These are phyloP conservation scores for Tokudaia muenninki DNA, from an alignment of 2,797 vertebrate genomes.

Conservation along the genomic window DNA sequence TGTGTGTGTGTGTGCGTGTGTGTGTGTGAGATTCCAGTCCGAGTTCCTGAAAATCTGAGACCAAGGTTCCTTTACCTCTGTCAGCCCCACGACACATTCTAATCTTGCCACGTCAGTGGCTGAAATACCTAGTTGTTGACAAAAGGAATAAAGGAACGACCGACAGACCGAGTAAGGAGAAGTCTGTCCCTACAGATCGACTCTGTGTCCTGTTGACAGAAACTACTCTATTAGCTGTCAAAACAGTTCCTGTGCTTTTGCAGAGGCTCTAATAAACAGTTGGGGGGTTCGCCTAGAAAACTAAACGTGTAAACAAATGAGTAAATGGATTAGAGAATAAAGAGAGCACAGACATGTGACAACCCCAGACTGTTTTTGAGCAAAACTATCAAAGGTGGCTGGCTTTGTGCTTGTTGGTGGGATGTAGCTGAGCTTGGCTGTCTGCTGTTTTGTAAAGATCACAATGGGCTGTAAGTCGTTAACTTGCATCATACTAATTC, in stretches of 20 bases:
- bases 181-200: neutral
- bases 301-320: constrained; percentile 2
- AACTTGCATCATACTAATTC: neutral
- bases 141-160: neutral
- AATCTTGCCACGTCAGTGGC: neutral
- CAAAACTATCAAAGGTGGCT: neutral
- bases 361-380: neutral
- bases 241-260: neutral
- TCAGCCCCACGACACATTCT: neutral
- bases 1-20: neutral
- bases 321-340: neutral
- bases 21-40: constrained; percentile 3
- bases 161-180: neutral
- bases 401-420: neutral
- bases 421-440: constrained; percentile 1
- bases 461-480: neutral
- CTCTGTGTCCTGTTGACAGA: neutral
- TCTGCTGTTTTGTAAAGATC: constrained; percentile 30
- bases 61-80: neutral
- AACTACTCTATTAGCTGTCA: neutral
- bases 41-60: constrained; percentile 4
- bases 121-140: neutral
- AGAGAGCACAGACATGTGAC: neutral
- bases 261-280: neutral
- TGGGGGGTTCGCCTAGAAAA: neutral